These are phyloP conservation scores for Sardina pilchardus DNA, from an alignment of 2,113 vertebrate species.

Conservation along the genomic window DNA sequence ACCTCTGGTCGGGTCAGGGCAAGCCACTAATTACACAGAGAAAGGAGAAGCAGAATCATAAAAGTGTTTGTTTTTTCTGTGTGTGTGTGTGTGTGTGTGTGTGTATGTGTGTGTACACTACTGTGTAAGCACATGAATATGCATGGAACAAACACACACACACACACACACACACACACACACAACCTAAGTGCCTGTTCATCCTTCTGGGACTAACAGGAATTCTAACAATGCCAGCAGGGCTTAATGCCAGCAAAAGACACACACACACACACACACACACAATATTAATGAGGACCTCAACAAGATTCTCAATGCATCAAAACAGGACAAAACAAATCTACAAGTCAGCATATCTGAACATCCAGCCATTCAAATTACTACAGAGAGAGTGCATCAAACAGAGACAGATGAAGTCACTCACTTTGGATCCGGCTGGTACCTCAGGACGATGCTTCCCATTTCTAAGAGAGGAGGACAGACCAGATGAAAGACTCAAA, in stretches of 20 bases:
- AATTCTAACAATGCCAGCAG: not conserved
- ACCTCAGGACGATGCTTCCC: constrained; percentile 94
- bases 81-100: not conserved
- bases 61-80: not conserved
- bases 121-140: no score
- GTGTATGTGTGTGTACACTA: not conserved
- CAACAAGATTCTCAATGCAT: not conserved
- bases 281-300: not conserved
- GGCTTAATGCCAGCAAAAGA: not conserved
- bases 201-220: not conserved
- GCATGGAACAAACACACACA: not conserved
- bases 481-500: not conserved
- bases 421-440: constrained; percentile 87
- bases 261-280: not conserved
- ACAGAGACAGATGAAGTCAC: constrained; percentile 40
- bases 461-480: constrained; percentile 72
- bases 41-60: not conserved
- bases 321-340: not conserved
- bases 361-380: not conserved
- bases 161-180: constrained; percentile 14
- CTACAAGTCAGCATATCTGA: not conserved
- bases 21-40: not conserved
- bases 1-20: not conserved
- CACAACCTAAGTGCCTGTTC: not conserved
- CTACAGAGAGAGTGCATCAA: not conserved